Base-by-base conservation (phyloP, 2,113 vertebrate species). In the Esox niger region DNA sequence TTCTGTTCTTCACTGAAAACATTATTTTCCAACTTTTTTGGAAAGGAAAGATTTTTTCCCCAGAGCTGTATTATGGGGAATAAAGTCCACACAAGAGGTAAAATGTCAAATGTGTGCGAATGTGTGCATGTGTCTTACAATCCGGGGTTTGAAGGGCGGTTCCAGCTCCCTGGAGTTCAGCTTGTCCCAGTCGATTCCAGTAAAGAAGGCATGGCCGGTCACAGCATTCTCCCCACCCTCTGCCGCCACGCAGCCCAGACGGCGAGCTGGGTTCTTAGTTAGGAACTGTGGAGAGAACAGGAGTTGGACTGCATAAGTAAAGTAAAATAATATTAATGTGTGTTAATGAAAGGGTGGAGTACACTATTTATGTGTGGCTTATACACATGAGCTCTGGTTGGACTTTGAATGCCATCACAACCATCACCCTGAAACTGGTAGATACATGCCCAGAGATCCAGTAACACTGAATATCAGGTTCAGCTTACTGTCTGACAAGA, bases 91-190 rank as follows among this genome's bases (percentile, higher is more conserved):
- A n/a, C n/a, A n/a, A n/a, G n/a, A n/a, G n/a, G n/a, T n/a, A n/a
- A n/a, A n/a, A 20, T 52, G 17, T 52, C 15, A 20, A 4, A 29
- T 13, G n/a, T 31, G 7, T 35, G 7, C 31, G 35, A 9, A n/a
- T 35, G 17, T 23, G 31, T 3, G 6, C 35, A n/a, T 3, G 8
- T 46, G 26, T 88, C 91, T 86, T 92, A 99, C 97, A 4, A 99
- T 99, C 71, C 95, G 89, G 62, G 97, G 97, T 70, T 95, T 93
- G 91, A 98, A 99, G 0, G 97, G 97, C 0, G 97, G 96, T 77
- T 98, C 94, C 29, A 98, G 78, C 71, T 93, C 93, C 72, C 94
- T 91, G 47, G 84, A 90, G 86, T 96, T 94, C 49, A 98, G 89
- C 66, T 93, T 92, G 56, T 95, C 90, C 97, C 97, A 98, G 78